Conservation (phyloP, 2,888 invertebrate species). For the Zygothrica quintamaculata region DNA sequence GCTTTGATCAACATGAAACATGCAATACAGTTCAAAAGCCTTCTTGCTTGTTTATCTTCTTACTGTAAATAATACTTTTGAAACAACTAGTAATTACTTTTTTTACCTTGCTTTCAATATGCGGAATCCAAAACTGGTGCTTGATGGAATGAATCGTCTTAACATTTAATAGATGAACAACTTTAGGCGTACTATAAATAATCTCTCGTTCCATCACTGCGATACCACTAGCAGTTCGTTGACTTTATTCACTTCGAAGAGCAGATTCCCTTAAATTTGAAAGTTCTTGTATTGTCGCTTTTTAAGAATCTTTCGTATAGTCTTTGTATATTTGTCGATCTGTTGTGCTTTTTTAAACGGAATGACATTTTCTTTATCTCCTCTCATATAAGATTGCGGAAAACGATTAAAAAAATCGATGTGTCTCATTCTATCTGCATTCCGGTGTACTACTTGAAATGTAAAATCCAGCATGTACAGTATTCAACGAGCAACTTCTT, state of each 20-base stretch:
- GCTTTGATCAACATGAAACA: too few species aligned
- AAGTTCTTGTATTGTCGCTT: neutral
- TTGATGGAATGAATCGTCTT: too few species aligned
- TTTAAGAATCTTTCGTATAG: neutral
- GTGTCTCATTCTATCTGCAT: conserved; percentile 1
- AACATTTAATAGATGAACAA: neutral
- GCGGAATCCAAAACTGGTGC: neutral
- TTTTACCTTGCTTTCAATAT: neutral
- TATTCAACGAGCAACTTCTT: conserved; percentile 2
- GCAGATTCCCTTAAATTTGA: neutral
- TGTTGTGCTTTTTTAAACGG: neutral
- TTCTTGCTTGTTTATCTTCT: neutral
- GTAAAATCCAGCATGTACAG: conserved; percentile 11
- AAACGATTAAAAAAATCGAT: neutral
- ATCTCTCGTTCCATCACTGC: neutral
- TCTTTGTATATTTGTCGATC: neutral
- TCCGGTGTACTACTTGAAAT: conserved; percentile 2
- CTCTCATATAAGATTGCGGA: neutral
- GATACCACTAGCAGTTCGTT: neutral
- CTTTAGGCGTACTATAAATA: neutral
- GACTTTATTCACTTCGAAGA: neutral
- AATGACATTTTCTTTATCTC: neutral
- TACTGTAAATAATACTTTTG: neutral
- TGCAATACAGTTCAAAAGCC: neutral
- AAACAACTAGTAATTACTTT: neutral